Base-by-base conservation (phyloP, 2,888 invertebrate genomes). In the Graphium colonna region DNA sequence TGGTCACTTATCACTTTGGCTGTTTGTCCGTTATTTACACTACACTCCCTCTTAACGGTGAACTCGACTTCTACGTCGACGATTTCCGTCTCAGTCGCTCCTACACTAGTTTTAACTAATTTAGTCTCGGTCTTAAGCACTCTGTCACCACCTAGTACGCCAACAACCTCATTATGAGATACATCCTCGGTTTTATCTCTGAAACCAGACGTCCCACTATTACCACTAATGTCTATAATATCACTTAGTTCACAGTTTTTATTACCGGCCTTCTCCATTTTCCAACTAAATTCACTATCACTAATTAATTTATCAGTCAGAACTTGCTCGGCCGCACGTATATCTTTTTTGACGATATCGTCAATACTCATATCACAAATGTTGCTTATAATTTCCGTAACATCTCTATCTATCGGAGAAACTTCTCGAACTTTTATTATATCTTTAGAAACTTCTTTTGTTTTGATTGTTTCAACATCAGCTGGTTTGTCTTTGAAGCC, bases 71-170 rank as follows among this genome's bases (percentile, higher is more conserved):
- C 60, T 4, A 75, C 71, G 54, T 79, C 75, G 4, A 72, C 60
- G 60, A 61, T 74, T 36, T 75, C 74, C 31, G 51, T 67, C 21
- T 72, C 71, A 51, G 63, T 75, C 55, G 69, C 61, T 61, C 67
- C 69, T 58, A 70, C 69, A 55, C 67, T 75, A 67, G 65, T 71
- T 63, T 69, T 77, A 65, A 73, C 67, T 71, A 78, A 51, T 61
- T 72, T 74, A 52, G 75, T 77, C 56, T 77, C 79, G 41, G 72
- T 75, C 60, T 75, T 73, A 41, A 73, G 52, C 41, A 71, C 58
- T 57, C 61, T 67, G 56, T 69, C 71, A 47, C 64, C 63, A 13
- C 61, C 62, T 48, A 62, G 46, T 18, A 53, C 57, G 55, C 63
- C 69, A 21, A 78, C 58, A 28, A 66, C 65, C 65, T 77, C 76